Percentiles rank a stretch among this genome's conserved stretches.
Evolutionary conservation across 2,113 vertebrate genomes (phyloP).

Genomic region (Hypocryptadius cinnamomeus): DNA sequence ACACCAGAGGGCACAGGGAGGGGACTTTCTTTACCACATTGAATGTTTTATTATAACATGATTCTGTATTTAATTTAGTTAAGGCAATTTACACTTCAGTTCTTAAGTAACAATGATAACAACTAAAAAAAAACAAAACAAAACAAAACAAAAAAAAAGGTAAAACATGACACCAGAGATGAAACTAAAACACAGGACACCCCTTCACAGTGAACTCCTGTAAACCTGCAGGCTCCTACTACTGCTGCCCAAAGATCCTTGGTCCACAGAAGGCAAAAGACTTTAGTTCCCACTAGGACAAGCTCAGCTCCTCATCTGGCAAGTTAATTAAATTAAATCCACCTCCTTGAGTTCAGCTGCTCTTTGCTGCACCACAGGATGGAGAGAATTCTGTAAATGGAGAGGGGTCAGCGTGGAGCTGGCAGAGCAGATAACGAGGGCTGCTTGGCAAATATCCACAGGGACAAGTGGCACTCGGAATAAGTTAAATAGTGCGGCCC

Average conservation of each 20-base stretch:
- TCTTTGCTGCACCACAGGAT: neutral
- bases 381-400: neutral
- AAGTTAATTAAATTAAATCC: neutral
- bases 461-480: slow-evolving; percentile 24
- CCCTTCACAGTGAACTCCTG: slow-evolving; percentile 60
- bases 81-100: slow-evolving; percentile 68
- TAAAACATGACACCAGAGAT: slow-evolving; percentile 59
- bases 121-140: neutral
- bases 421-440: neutral
- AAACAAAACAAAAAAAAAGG: neutral
- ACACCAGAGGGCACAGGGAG: neutral
- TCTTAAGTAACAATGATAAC: slow-evolving; percentile 39
- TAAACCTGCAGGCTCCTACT: slow-evolving; percentile 21
- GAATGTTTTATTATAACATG: slow-evolving; percentile 20
- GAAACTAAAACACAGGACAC: slow-evolving; percentile 52
- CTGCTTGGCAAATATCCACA: slow-evolving; percentile 10
- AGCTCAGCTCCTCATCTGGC: neutral
- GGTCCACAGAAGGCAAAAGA: slow-evolving; percentile 8
- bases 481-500: slow-evolving; percentile 69
- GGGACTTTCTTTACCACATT: neutral
- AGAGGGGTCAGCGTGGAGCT: slow-evolving; percentile 1
- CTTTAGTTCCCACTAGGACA: neutral
- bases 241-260: neutral
- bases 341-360: neutral
- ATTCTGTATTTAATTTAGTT: slow-evolving; percentile 69